Base-by-base conservation (phyloP, 2,888 invertebrate genomes). In the Apotomis betuletana region DNA sequence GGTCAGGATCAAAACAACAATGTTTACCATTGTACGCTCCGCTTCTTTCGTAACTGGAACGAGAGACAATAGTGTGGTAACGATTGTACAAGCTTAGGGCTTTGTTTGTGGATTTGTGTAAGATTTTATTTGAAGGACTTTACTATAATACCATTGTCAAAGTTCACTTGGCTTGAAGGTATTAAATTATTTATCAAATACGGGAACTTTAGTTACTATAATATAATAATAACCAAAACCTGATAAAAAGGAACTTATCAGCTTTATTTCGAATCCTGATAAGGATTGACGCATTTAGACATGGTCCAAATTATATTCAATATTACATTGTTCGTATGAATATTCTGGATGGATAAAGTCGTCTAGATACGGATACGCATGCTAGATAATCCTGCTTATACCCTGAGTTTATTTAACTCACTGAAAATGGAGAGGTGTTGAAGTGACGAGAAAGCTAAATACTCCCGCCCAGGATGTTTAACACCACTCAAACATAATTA, bases 1-100 rank as follows among this genome's bases (percentile, higher is more conserved):
- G 94, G 95, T 94, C 75, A 86, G 85, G 57, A 13, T 38, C 65
- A 49, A 12, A 59, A 61, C 58, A 55, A 52, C 27, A 15, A 41
- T 70, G 65, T 70, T 70, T 70, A 65, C 59, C 8, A 15, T 41
- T 41, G 59, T 49, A 41, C 13, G 52, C 44, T 12, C 67, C 13
- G n/a, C 36, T 44, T 46, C 4, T 52, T 41, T 9, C 49, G 49
- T 49, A 9, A 49, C 49, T 10, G 49, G 10, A 10, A 49, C 10
- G 9, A 6, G 9, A 10, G 6, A 10, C 9, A 49, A 49, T 10
- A 9, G 49, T 10, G 1, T 10, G 12, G 8, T 49, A 9, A 9
- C 49, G 9, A 9, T 49, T 49, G 49, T 41, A 6, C 41, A 41
- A 41, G 41, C 41, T 6, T 3, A 41, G 41, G 6, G 41, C 41